Evolutionary conservation across 2,797 vertebrate species (phyloP), one percentile per base, ranked within the genome.

Genomic region (Heteromormyrus szaboi): DNA sequence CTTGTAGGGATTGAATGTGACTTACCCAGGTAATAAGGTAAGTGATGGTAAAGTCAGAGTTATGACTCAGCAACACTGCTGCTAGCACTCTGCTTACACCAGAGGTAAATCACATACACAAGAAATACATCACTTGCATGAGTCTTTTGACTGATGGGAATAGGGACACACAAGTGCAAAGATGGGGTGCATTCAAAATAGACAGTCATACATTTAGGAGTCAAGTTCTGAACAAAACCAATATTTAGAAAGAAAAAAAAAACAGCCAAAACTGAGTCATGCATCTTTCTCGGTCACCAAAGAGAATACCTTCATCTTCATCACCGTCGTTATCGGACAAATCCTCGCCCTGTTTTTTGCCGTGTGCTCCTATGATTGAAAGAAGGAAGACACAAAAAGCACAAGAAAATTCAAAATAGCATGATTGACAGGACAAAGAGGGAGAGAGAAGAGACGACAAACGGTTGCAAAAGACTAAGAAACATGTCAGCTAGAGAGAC

Each of bases 311-410:
- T 99, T 99, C 99, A 72, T 99, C 99, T 99, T 99, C 99, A 96
- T 99, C 98, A 96, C 98, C 99, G 96, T 99, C 98, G 96, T 99
- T 99, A 98, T 99, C 98, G 93, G 97, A 97, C 95, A 99, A 97
- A 97, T 99, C 99, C 96, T 99, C 98, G 92, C 97, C 97, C 97
- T 99, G 98, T 98, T 99, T 99, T 99, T 99, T 99, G 97, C 97
- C 96, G 95, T 98, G 97, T 96, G 97, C 95, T 96, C 99, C 99
- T 99, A 95, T 96, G 97, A 95, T 96, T 96, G 96, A 97, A 98
- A 97, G 94, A 94, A 96, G 94, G 97, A 97, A 97, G 95, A 97
- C 92, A 97, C 96, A 97, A 93, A 95, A 96, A 95, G 95, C 90
- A 96, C 94, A 96, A 90, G 93, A 93, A 96, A 96, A 98, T 98